Percentiles rank a stretch among this genome's conserved stretches.
phyloP scores from a whole-genome alignment of 1,140 invertebrate genomes.

The Ceratina japonica region DNA sequence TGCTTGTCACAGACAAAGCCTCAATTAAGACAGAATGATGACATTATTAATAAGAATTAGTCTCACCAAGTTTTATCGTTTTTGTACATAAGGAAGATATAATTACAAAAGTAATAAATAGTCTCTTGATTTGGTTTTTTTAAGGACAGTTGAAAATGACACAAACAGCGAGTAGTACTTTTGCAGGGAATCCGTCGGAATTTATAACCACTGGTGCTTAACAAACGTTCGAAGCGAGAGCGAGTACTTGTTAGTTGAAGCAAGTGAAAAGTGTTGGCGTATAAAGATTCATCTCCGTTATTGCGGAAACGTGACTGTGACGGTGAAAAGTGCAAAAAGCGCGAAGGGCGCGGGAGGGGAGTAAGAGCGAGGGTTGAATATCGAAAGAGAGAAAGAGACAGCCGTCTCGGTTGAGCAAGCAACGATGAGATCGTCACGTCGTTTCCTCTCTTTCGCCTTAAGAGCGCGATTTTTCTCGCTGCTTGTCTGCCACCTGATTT shows the following conservation, averaged over 20 bases:
- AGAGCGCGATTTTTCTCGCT: conserved; percentile 8
- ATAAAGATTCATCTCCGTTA: background rate
- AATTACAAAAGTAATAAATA: no score
- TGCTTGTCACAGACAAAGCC: no score
- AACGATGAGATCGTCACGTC: background rate
- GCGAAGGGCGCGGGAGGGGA: background rate
- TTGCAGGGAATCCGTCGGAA: background rate
- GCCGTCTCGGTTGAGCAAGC: conserved; percentile 9
- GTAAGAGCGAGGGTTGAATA: conserved; percentile 15
- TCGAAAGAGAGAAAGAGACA: conserved; percentile 9
- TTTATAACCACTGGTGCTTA: background rate
- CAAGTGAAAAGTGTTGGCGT: conserved; percentile 4
- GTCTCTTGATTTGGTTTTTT: no score
- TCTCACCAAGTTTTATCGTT: no score
- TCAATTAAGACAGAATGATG: no score
- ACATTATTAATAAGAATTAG: no score
- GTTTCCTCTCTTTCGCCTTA: background rate
- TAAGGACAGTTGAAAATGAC: no score
- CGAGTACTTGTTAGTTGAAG: conserved; percentile 14
- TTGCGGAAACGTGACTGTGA: conserved; percentile 8
- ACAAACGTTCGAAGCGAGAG: background rate
- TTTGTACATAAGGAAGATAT: no score
- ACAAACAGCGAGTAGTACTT: background rate
- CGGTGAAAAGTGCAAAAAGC: background rate
- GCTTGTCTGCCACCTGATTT: background rate